Evolutionary conservation across 2,113 vertebrate species (phyloP).

Genomic region (Centropus unirufus): DNA sequence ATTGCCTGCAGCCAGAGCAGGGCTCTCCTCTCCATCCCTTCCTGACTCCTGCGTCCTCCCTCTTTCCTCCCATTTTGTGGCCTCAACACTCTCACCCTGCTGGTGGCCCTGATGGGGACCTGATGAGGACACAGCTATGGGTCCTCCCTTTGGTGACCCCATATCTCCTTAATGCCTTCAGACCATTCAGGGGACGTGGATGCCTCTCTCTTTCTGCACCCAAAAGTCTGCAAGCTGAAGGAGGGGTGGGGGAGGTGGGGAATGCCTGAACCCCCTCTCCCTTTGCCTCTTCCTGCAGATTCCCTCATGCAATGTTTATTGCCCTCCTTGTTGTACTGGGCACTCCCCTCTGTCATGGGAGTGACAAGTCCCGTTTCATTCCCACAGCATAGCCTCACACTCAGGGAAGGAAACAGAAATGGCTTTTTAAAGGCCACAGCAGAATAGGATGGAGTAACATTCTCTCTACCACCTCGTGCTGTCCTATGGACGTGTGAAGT

Average conservation of each 20-base stretch:
- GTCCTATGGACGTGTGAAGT: neutral
- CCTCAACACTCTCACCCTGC: neutral
- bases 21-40: neutral
- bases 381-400: neutral
- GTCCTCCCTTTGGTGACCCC: neutral
- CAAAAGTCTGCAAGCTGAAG: neutral
- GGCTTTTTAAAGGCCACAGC: neutral
- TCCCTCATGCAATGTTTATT: neutral
- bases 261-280: neutral
- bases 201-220: neutral
- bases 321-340: neutral
- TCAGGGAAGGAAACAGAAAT: neutral
- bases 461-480: rapidly evolving
- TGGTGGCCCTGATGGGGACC: neutral
- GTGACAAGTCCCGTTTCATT: neutral
- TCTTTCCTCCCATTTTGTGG: neutral
- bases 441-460: neutral
- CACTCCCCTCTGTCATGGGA: neutral
- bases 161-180: neutral
- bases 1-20: neutral
- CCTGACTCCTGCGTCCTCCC: neutral
- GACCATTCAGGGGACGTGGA: neutral
- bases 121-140: rapidly evolving
- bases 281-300: neutral
- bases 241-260: neutral